These are phyloP conservation scores for Alsophila aescularia DNA, from an alignment of 2,888 invertebrate species.

Conservation along the genomic window DNA sequence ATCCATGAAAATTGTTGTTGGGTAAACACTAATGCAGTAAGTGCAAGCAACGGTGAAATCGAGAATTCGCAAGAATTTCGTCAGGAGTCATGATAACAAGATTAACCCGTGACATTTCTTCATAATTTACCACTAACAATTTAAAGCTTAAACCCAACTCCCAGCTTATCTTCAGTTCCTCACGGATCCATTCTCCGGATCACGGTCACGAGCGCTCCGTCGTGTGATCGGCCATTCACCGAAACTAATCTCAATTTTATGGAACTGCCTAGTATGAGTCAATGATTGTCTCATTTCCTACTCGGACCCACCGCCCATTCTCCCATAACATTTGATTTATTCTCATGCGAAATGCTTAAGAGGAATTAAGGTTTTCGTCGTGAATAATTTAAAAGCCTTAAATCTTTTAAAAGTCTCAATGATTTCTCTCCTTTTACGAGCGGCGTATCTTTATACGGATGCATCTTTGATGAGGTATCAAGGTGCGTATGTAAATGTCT, in stretches of 20 bases:
- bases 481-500: conserved; percentile 63
- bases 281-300: conserved; percentile 40
- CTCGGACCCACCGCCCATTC: conserved; percentile 25
- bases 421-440: conserved; percentile 49
- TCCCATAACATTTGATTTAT: conserved; percentile 39
- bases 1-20: conserved; percentile 31
- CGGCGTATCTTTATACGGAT: conserved; percentile 39
- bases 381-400: conserved; percentile 22
- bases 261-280: conserved; percentile 53
- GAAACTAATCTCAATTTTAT: conserved; percentile 60
- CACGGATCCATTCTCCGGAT: conserved; percentile 40
- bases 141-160: conserved; percentile 19
- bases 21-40: conserved; percentile 18
- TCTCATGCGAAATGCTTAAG: conserved; percentile 12
- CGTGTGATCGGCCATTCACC: conserved; percentile 65
- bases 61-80: conserved; percentile 25
- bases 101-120: conserved; percentile 15
- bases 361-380: conserved; percentile 18
- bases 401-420: too few species aligned
- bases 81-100: conserved; percentile 5
- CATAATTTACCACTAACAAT: conserved; percentile 39
- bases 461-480: conserved; percentile 43
- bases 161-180: conserved; percentile 30
- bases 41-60: conserved; percentile 31
- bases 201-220: conserved; percentile 60